A percentile compares a stretch with the other conserved stretches of the same genome.
phyloP scores from a whole-genome alignment of 2,797 vertebrate genomes.

The Sciaenops ocellatus region DNA sequence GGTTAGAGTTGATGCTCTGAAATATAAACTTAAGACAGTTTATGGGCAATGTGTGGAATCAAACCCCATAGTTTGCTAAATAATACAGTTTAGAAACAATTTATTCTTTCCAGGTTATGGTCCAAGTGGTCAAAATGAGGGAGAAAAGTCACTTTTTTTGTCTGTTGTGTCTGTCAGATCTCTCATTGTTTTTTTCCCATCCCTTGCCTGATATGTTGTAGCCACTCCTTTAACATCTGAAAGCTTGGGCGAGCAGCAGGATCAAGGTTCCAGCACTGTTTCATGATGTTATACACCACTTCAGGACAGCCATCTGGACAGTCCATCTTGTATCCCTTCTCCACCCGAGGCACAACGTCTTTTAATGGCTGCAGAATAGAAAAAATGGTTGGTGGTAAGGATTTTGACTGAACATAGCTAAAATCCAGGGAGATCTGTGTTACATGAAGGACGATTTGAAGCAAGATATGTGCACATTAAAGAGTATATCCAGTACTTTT shows the following conservation, averaged over 20 bases:
- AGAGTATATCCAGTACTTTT: not conserved
- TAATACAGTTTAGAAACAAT: slow-evolving; percentile 32
- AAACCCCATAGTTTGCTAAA: slow-evolving; percentile 28
- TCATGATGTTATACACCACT: slow-evolving; percentile 96
- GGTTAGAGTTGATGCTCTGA: slow-evolving; percentile 23
- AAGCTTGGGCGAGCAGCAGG: slow-evolving; percentile 91
- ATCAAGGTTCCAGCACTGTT: slow-evolving; percentile 96
- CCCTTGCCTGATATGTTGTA: slow-evolving; percentile 91
- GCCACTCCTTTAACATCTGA: slow-evolving; percentile 91
- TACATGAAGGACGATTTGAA: not conserved
- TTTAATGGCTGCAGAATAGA: slow-evolving; percentile 88
- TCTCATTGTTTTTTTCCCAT: slow-evolving; percentile 61
- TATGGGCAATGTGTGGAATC: slow-evolving; percentile 2
- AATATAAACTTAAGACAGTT: slow-evolving; percentile 39
- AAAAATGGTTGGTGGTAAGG: slow-evolving; percentile 12
- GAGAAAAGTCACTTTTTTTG: slow-evolving; percentile 25
- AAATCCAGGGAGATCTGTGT: not conserved
- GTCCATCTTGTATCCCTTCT: slow-evolving; percentile 98
- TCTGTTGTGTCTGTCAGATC: slow-evolving; percentile 31
- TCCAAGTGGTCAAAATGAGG: slow-evolving; percentile 43
- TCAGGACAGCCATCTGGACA: slow-evolving; percentile 94
- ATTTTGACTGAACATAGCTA: not conserved
- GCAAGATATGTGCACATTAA: not conserved
- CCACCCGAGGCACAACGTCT: slow-evolving; percentile 95
- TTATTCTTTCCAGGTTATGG: slow-evolving; percentile 15